phyloP scores from a whole-genome alignment of 1,140 invertebrate species.

The Berghia stephanieae region DNA sequence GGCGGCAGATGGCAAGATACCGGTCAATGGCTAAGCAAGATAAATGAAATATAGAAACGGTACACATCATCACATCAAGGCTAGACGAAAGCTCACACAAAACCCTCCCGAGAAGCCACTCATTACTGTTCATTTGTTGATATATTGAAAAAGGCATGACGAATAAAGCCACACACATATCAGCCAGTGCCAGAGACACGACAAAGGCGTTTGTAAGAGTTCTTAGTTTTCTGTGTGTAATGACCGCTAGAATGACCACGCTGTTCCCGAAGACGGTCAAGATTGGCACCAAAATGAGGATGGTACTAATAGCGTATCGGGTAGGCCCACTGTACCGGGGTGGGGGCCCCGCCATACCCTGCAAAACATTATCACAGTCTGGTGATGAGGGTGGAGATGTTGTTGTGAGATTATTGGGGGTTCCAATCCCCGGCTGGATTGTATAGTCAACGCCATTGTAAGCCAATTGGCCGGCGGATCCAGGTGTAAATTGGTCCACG shows the following conservation, averaged over 20 bases:
- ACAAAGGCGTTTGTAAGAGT: constrained; percentile 94
- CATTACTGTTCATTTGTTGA: constrained; percentile 72
- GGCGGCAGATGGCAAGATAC: constrained; percentile 98
- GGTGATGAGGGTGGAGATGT: constrained; percentile 1
- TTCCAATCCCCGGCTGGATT: neutral
- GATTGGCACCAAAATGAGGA: constrained; percentile 53
- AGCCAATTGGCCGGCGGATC: neutral
- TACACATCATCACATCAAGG: constrained; percentile 98
- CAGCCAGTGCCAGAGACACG: constrained; percentile 92
- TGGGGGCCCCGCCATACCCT: constrained; percentile 42
- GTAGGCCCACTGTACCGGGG: constrained; percentile 31
- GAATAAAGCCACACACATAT: constrained; percentile 84
- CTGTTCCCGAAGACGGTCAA: constrained; percentile 77
- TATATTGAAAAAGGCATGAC: constrained; percentile 77
- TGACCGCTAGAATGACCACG: constrained; percentile 90
- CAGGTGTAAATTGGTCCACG: neutral
- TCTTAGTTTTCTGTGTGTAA: constrained; percentile 73
- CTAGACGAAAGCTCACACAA: constrained; percentile 98
- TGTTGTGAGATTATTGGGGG: neutral
- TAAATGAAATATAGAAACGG: constrained; percentile 96
- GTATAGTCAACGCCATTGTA: constrained; percentile 2
- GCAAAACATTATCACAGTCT: constrained; percentile 40
- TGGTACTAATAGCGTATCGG: constrained; percentile 34
- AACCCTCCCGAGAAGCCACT: constrained; percentile 94
- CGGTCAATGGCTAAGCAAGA: constrained; percentile 97